Percentiles rank a stretch among this genome's conserved stretches.
These are phyloP conservation scores for Geophilus truncorum DNA, from an alignment of 2,888 invertebrate genomes.

Conservation along the genomic window DNA sequence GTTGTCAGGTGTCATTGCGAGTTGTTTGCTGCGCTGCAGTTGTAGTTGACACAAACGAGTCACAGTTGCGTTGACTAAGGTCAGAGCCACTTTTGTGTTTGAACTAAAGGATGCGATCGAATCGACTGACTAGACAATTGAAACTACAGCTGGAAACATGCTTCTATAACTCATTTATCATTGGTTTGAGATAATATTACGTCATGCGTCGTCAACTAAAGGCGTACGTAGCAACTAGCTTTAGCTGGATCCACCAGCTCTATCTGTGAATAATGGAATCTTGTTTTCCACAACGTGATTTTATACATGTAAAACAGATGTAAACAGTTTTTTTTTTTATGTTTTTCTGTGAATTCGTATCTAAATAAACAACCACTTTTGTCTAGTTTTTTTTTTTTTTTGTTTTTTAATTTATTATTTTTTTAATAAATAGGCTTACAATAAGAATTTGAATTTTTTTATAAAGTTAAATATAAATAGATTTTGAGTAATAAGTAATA, in stretches of 20 bases:
- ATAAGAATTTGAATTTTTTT: too few relatives aligned
- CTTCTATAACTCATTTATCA: background rate
- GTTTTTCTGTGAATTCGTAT: too few relatives aligned
- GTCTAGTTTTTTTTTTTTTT: too few relatives aligned
- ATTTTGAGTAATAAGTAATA: too few relatives aligned
- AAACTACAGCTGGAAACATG: background rate
- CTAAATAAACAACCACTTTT: too few relatives aligned
- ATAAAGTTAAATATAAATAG: too few relatives aligned
- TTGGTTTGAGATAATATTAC: background rate
- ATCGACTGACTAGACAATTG: background rate
- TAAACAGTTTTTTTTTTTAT: background rate
- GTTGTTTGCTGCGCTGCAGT: background rate
- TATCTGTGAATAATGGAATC: background rate
- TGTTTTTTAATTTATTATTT: too few relatives aligned
- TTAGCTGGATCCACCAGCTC: background rate
- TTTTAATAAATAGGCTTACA: too few relatives aligned
- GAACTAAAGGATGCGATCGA: background rate
- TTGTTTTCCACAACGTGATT: background rate
- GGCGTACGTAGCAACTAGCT: background rate
- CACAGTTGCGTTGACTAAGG: background rate
- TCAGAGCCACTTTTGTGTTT: background rate
- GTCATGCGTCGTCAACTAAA: background rate
- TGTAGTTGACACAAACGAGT: background rate
- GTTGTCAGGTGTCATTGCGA: constrained; percentile 44
- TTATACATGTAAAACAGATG: background rate